Percentiles rank a stretch among this genome's conserved stretches.
Evolutionary conservation across 2,113 vertebrate species (phyloP).

Genomic region (Cervus canadensis): DNA sequence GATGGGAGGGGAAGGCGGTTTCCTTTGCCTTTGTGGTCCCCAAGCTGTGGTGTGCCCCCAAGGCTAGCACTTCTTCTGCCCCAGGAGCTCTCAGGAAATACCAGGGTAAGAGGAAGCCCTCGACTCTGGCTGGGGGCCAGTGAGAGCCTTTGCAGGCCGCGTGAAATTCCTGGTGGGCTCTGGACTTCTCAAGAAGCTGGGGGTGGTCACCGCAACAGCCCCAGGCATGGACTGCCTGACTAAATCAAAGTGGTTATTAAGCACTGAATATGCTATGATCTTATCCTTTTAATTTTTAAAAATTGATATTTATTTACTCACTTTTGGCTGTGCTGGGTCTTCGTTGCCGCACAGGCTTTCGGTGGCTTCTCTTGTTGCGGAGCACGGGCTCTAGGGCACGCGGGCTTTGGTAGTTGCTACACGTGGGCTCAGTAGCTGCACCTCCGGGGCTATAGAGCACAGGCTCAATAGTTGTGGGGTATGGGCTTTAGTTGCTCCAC

Average conservation of each 20-base stretch:
- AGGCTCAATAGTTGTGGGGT: neutral
- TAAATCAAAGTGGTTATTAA: neutral
- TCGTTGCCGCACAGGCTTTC: neutral
- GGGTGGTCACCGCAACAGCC: neutral
- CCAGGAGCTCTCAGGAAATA: neutral
- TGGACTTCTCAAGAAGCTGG: neutral
- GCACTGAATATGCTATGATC: neutral
- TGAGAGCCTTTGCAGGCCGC: neutral
- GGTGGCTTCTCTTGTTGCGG: neutral
- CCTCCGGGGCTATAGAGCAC: neutral
- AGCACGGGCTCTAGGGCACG: neutral
- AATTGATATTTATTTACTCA: neutral
- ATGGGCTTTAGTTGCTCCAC: neutral
- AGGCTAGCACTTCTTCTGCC: neutral
- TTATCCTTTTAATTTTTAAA: neutral
- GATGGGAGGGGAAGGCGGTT: neutral
- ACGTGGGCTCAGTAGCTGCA: neutral
- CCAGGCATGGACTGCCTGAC: neutral
- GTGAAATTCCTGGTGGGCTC: neutral
- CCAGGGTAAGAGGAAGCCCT: neutral
- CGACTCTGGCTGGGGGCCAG: neutral
- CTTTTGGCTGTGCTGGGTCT: neutral
- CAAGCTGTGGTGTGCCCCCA: neutral
- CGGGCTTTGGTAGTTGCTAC: neutral
- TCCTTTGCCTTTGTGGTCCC: slow-evolving; percentile 12